These are phyloP conservation scores for Apotomis betuletana DNA, from an alignment of 2,888 invertebrate species.

Conservation along the genomic window DNA sequence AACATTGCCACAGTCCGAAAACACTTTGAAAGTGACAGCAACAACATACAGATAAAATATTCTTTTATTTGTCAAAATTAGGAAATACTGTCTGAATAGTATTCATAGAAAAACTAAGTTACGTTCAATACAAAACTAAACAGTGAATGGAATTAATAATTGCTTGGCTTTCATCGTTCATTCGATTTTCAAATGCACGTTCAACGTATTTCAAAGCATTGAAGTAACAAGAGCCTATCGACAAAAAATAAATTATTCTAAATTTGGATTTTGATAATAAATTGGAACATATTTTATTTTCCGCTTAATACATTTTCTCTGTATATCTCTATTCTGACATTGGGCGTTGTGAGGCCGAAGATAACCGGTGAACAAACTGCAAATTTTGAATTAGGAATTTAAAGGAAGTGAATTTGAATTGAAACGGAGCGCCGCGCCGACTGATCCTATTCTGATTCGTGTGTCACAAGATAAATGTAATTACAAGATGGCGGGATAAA, in stretches of 20 bases:
- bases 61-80: neutral
- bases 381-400: conserved; percentile 2
- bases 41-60: neutral
- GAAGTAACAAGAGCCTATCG: neutral
- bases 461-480: too few relatives aligned
- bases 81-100: neutral
- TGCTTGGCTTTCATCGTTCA: neutral
- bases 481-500: too few relatives aligned
- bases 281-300: neutral
- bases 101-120: neutral
- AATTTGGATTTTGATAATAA: neutral
- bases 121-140: neutral
- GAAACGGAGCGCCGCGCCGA: neutral
- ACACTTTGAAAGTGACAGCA: too few relatives aligned
- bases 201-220: conserved; percentile 3
- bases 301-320: neutral
- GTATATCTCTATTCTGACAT: neutral
- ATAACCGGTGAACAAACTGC: conserved; percentile 1
- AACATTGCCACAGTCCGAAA: too few relatives aligned
- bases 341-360: too few relatives aligned
- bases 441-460: neutral
- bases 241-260: neutral
- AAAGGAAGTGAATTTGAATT: neutral
- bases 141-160: neutral
- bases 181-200: conserved; percentile 3